Conservation (phyloP, 1,140 invertebrate genomes). For the Dendrolimus kikuchii region DNA sequence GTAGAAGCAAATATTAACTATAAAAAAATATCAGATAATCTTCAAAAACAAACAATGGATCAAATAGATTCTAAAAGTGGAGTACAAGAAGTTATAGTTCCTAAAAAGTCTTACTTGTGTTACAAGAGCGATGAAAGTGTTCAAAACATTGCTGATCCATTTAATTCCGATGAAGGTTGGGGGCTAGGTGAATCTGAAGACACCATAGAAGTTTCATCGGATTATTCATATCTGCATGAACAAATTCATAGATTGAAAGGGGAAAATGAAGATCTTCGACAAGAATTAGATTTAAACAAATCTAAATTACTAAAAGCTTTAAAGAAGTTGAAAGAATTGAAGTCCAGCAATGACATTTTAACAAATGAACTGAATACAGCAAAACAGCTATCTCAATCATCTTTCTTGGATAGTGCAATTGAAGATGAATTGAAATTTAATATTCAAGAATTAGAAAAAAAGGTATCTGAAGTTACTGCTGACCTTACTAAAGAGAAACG, state of each 20-base stretch:
- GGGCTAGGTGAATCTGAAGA: slow-evolving; percentile 45
- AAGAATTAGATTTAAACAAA: slow-evolving; percentile 76
- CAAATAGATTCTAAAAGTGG: slow-evolving; percentile 12
- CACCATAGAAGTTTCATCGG: slow-evolving; percentile 31
- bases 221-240: slow-evolving; percentile 41
- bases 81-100: slow-evolving; percentile 48
- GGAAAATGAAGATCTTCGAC: slow-evolving; percentile 52
- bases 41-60: slow-evolving; percentile 17
- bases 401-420: slow-evolving; percentile 81
- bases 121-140: slow-evolving; percentile 29
- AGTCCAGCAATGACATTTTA: slow-evolving; percentile 76
- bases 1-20: slow-evolving; percentile 9
- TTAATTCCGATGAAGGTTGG: slow-evolving; percentile 66
- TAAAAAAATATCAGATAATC: slow-evolving; percentile 30
- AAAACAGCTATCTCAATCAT: slow-evolving; percentile 71
- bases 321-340: slow-evolving; percentile 84
- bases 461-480: slow-evolving; percentile 72
- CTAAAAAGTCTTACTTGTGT: slow-evolving; percentile 72
- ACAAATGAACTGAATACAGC: slow-evolving; percentile 71
- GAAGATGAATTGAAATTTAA: slow-evolving; percentile 83
- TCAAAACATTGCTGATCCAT: slow-evolving; percentile 37
- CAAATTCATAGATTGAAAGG: slow-evolving; percentile 42
- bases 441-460: slow-evolving; percentile 77
- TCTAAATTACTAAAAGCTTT: slow-evolving; percentile 79
- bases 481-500: slow-evolving; percentile 74